Evolutionary conservation across 2,888 invertebrate species (phyloP).

Genomic region (Agrotis puta): DNA sequence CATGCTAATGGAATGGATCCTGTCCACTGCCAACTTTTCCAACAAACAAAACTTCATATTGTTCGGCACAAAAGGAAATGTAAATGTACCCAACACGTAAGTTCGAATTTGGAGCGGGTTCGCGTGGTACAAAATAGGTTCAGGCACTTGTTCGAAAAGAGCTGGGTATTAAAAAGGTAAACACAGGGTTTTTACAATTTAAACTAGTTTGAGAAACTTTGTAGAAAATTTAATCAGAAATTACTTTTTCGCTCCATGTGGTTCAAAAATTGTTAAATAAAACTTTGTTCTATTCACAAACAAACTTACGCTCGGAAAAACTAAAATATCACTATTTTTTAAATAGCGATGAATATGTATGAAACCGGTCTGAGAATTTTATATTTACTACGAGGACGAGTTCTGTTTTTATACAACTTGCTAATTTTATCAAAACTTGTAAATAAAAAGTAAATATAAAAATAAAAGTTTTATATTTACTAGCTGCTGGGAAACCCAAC

Average conservation of each 20-base stretch:
- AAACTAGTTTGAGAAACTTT: not conserved
- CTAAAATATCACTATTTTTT: constrained; percentile 9
- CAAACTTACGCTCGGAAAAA: constrained; percentile 5
- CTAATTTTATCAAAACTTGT: constrained; percentile 17
- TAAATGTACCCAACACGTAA: constrained; percentile 63
- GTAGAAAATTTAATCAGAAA: not conserved
- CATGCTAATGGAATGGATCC: constrained; percentile 70
- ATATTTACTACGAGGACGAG: constrained; percentile 4
- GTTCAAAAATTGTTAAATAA: not conserved
- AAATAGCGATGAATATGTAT: constrained; percentile 18
- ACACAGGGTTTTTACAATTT: not conserved
- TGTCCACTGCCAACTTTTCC: constrained; percentile 73
- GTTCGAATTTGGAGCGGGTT: constrained; percentile 46
- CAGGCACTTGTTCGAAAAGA: constrained; percentile 12
- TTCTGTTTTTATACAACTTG: constrained; percentile 20
- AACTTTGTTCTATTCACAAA: constrained; percentile 8
- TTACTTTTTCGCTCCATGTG: not conserved
- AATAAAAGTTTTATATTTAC: constrained; percentile 8
- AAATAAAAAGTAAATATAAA: no score
- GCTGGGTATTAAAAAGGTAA: not conserved
- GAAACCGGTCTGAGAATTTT: constrained; percentile 17
- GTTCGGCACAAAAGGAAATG: constrained; percentile 67
- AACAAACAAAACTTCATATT: constrained; percentile 72
- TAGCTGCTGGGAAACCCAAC: not conserved
- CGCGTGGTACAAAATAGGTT: constrained; percentile 29